Evolutionary conservation across 2,888 invertebrate genomes (phyloP).

Genomic region (Oscheius sp.): DNA sequence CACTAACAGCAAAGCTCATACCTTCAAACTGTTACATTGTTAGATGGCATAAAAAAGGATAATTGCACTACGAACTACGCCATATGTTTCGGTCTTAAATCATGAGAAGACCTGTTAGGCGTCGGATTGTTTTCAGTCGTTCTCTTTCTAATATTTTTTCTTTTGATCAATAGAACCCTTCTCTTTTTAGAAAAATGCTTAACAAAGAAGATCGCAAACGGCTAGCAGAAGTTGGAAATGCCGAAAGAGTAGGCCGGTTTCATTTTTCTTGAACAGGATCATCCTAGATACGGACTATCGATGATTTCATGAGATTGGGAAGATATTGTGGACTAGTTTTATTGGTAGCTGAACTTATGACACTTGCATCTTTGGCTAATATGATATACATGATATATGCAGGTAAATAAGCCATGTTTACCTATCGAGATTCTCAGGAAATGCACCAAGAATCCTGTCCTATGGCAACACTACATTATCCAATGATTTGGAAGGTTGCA

Average conservation of each 20-base stretch:
- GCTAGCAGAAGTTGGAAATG: conserved; percentile 19
- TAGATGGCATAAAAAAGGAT: too few species aligned
- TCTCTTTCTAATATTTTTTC: conserved; percentile 1
- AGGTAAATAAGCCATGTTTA: conserved; percentile 37
- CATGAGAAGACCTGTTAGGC: background rate
- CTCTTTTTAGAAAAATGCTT: conserved; percentile 13
- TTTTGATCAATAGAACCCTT: background rate
- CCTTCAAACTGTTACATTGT: too few species aligned
- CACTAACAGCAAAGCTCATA: conserved; percentile 3
- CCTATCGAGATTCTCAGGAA: conserved; percentile 18
- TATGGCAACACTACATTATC: conserved; percentile 11
- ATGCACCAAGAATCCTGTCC: background rate
- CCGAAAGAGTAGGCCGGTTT: conserved; percentile 18
- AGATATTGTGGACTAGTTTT: conserved; percentile 35
- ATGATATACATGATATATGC: conserved; percentile 54
- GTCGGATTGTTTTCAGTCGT: background rate
- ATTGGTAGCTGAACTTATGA: conserved; percentile 40
- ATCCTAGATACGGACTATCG: conserved; percentile 34
- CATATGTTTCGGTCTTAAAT: background rate
- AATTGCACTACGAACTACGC: background rate
- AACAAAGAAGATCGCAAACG: background rate
- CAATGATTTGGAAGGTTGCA: background rate
- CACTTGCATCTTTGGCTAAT: conserved; percentile 39
- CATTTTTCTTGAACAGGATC: too few species aligned
- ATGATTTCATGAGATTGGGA: conserved; percentile 41